Evolutionary conservation across 2,888 invertebrate genomes (phyloP), one percentile per base, ranked within the genome.

Genomic region (Ochlodes sylvanus): DNA sequence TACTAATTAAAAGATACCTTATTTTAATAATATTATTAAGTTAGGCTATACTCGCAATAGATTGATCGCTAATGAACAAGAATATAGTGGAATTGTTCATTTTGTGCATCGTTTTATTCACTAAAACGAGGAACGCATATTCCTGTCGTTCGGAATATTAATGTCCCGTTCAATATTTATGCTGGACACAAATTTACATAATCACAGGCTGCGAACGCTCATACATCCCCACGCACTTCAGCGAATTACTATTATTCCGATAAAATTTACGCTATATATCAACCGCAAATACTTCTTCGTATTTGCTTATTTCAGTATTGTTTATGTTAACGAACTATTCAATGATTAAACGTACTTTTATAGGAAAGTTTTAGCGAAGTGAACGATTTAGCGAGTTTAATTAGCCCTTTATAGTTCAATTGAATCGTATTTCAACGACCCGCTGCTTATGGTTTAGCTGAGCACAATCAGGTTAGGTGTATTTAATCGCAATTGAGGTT

Each of bases 81-180:
- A 75, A 72, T 72, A 66, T 70, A 75, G 61, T 70, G 76, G 71
- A 76, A 77, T 76, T 73, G 74, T 76, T 77, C 75, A 77, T 77
- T 78, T 76, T 70, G 73, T 69, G 77, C 74, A 71, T 76, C 72
- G 72, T 75, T 81, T 80, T 80, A 78, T 77, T 83, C 82, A 83
- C 85, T 87, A 84, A 87, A 89, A 82, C 87, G 87, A 87, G 86
- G 89, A 88, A 88, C 88, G 88, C 88, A 89, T 86, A 88, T 89
- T 88, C 86, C 89, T 89, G 89, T 85, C 89, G 87, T 84, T 82
- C 85, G 82, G 92, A 92, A 93, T 92, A 92, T 92, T 92, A 92
- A 93, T 92, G 92, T 79, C 77, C 85, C 88, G 90, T 89, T 92
- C 89, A 92, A 92, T 92, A 93, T 93, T 93, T 93, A 93, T 92